Evolutionary conservation across 2,888 invertebrate species (phyloP).

Genomic region (Galeopsomyia nigrocyanea): DNA sequence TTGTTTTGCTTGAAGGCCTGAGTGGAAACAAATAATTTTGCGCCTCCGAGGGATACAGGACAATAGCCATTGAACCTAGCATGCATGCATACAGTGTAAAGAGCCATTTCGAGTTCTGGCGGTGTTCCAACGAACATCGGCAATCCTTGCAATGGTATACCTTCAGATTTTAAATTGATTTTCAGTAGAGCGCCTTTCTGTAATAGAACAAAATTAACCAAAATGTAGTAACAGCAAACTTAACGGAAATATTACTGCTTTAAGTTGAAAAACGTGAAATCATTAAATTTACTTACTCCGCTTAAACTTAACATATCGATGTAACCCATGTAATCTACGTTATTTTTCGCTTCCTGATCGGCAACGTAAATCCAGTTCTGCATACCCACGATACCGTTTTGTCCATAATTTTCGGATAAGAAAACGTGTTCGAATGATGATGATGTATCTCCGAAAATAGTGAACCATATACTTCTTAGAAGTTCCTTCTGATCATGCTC

Average conservation of each 20-base stretch:
- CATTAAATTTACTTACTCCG: conserved; percentile 72
- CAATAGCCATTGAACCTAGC: conserved; percentile 70
- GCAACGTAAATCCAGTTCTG: conserved; percentile 92
- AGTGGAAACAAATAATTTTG: conserved; percentile 65
- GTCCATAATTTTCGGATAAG: conserved; percentile 86
- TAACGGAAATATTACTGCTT: no score
- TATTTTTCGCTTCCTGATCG: conserved; percentile 72
- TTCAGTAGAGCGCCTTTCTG: conserved; percentile 67
- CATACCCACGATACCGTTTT: conserved; percentile 78
- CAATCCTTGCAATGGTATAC: conserved; percentile 65
- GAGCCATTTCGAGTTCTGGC: conserved; percentile 75
- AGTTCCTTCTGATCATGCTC: conserved; percentile 76
- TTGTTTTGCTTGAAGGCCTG: conserved; percentile 52
- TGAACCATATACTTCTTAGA: conserved; percentile 83
- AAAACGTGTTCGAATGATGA: conserved; percentile 95
- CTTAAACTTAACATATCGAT: conserved; percentile 77
- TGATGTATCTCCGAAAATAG: conserved; percentile 83
- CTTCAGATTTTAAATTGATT: conserved; percentile 67
- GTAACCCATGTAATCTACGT: conserved; percentile 84
- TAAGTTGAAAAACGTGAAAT: neutral
- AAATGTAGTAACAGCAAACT: no score
- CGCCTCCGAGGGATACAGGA: conserved; percentile 67
- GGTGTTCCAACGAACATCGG: conserved; percentile 71
- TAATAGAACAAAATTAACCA: conserved; percentile 41
- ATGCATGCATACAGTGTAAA: conserved; percentile 74